These are phyloP conservation scores for Zaprionus davidi DNA, from an alignment of 1,140 invertebrate species.

Conservation along the genomic window DNA sequence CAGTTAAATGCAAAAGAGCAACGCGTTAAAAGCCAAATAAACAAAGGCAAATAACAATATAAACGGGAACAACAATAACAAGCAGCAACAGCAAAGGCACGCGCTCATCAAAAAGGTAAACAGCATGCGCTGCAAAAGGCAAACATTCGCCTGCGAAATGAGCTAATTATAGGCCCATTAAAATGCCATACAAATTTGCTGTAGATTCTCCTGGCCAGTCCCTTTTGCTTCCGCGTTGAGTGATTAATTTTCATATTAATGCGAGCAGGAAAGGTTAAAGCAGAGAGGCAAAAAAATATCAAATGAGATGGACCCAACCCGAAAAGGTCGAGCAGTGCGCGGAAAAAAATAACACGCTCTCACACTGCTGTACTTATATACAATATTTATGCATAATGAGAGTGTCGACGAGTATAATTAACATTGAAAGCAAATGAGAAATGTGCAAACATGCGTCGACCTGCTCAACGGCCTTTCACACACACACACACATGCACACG, in stretches of 20 bases:
- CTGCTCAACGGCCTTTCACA: slow-evolving; percentile 61
- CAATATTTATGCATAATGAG: slow-evolving; percentile 67
- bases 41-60: slow-evolving; percentile 39
- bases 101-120: slow-evolving; percentile 42
- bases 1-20: slow-evolving; percentile 56
- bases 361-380: slow-evolving; percentile 45
- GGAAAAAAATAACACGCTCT: slow-evolving; percentile 53
- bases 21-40: slow-evolving; percentile 63
- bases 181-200: slow-evolving; percentile 68
- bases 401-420: slow-evolving; percentile 68
- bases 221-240: slow-evolving; percentile 40
- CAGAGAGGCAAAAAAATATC: slow-evolving; percentile 2
- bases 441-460: slow-evolving; percentile 57
- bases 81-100: slow-evolving; percentile 11
- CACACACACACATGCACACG: slow-evolving; percentile 30
- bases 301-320: slow-evolving; percentile 48
- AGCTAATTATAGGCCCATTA: slow-evolving; percentile 73
- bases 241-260: slow-evolving; percentile 82
- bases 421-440: slow-evolving; percentile 77
- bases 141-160: slow-evolving; percentile 60
- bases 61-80: slow-evolving; percentile 22
- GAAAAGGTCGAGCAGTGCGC: slow-evolving; percentile 56
- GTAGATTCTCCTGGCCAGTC: not conserved
- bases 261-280: slow-evolving; percentile 46
- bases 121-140: slow-evolving; percentile 29